Conservation (phyloP, 2,797 vertebrate species). For the Syndactyla subalaris region DNA sequence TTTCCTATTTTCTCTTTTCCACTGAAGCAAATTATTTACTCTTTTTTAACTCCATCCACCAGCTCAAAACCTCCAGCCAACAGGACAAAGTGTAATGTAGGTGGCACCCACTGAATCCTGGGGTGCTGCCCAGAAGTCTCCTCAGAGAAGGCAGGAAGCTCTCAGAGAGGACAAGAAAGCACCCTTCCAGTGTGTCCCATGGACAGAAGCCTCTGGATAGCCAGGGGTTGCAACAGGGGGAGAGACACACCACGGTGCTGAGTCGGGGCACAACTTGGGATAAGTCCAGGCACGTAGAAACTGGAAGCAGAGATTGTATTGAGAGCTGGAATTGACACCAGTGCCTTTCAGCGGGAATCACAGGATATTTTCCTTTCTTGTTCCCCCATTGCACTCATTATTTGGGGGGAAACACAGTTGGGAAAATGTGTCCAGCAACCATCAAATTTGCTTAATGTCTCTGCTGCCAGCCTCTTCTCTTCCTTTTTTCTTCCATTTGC, state of each 20-base stretch:
- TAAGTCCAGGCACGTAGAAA: not conserved
- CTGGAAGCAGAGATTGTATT: not conserved
- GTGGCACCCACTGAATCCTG: rapidly evolving
- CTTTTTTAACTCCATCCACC: not conserved
- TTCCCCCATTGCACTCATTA: not conserved
- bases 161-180: not conserved
- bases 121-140: not conserved
- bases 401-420: too few species aligned
- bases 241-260: not conserved
- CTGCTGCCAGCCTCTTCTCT: not conserved
- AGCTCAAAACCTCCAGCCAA: not conserved
- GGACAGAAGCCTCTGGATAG: not conserved
- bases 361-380: not conserved
- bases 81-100: rapidly evolving
- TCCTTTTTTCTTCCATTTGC: not conserved
- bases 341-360: not conserved
- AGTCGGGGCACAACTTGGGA: not conserved
- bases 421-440: not conserved
- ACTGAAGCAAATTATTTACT: not conserved
- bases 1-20: not conserved
- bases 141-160: not conserved
- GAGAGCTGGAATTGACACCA: not conserved
- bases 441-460: not conserved
- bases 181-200: rapidly evolving
- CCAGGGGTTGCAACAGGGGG: not conserved